A percentile compares a stretch with the other conserved stretches of the same genome.
phyloP scores from a whole-genome alignment of 2,888 invertebrate genomes.

The Asteroscopus sphinx region DNA sequence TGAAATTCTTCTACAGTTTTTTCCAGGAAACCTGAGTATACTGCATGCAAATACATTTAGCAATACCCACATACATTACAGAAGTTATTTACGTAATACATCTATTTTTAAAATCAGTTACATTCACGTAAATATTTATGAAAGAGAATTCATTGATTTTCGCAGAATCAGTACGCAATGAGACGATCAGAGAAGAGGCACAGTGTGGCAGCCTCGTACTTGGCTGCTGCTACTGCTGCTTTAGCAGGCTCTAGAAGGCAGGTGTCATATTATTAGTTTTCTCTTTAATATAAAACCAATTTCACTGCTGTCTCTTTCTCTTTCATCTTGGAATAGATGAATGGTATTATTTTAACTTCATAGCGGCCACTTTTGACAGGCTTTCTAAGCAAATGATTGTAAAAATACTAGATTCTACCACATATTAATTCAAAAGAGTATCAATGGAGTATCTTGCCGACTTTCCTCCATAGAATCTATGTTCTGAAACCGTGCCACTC shows the following conservation, averaged over 20 bases:
- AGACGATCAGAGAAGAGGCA: slow-evolving; percentile 69
- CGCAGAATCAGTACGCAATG: slow-evolving; percentile 55
- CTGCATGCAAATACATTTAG: neutral
- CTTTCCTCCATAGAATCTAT: too few species aligned
- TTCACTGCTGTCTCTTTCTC: too few species aligned
- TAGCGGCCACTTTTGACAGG: too few species aligned
- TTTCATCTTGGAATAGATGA: too few species aligned
- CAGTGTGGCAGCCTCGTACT: slow-evolving; percentile 79
- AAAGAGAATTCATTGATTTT: neutral
- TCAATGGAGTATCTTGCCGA: too few species aligned
- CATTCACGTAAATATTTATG: neutral
- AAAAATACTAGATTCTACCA: too few species aligned
- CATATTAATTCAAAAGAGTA: too few species aligned
- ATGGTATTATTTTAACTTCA: too few species aligned
- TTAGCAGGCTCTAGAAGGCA: slow-evolving; percentile 71
- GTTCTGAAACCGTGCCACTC: too few species aligned
- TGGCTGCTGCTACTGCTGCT: slow-evolving; percentile 83
- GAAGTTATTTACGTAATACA: neutral
- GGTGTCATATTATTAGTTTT: slow-evolving; percentile 6
- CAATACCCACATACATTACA: neutral
- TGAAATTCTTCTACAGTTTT: neutral
- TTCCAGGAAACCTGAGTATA: neutral
- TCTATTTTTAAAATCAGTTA: neutral
- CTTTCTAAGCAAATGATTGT: too few species aligned
- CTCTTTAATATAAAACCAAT: too few species aligned